These are phyloP conservation scores for Philereme transversata DNA, from an alignment of 2,888 invertebrate species.

Conservation along the genomic window DNA sequence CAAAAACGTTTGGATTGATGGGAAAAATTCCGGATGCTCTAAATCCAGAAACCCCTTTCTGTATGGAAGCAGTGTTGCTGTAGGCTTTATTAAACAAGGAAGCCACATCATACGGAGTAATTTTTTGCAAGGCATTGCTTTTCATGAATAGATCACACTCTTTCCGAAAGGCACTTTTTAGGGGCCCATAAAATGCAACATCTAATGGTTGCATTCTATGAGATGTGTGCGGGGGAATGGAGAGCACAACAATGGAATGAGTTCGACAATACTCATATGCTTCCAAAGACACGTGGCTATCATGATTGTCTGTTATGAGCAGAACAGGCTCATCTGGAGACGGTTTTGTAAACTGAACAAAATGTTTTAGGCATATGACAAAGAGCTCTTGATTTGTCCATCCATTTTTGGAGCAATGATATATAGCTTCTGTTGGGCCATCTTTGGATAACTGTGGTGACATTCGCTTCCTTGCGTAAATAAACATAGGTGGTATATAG, in stretches of 20 bases:
- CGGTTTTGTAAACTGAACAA: constrained; percentile 45
- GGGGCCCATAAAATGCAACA: constrained; percentile 42
- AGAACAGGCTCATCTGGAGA: constrained; percentile 49
- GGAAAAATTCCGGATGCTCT: constrained; percentile 33
- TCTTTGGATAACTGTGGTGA: constrained; percentile 56
- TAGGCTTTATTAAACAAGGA: constrained; percentile 29
- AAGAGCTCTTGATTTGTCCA: constrained; percentile 47
- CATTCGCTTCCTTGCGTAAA: constrained; percentile 64
- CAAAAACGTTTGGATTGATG: constrained; percentile 29
- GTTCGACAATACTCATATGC: constrained; percentile 41
- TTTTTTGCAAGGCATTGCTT: constrained; percentile 19
- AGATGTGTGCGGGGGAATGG: constrained; percentile 54
- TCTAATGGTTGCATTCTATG: constrained; percentile 56
- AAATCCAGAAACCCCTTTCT: constrained; percentile 36
- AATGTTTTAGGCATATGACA: constrained; percentile 43
- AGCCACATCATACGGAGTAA: constrained; percentile 30
- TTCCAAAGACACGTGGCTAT: constrained; percentile 40
- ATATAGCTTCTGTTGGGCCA: constrained; percentile 58
- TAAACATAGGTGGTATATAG: constrained; percentile 70
- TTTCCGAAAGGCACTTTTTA: constrained; percentile 41
- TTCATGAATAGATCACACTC: constrained; percentile 19
- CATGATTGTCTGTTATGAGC: constrained; percentile 44
- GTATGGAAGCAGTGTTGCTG: constrained; percentile 33
- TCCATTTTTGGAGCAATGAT: constrained; percentile 44
- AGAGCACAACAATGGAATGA: constrained; percentile 7